Percentiles rank a stretch among this genome's conserved stretches.
These are phyloP conservation scores for Bombus haemorrhoidalis DNA, from an alignment of 1,140 invertebrate genomes.

Conservation along the genomic window DNA sequence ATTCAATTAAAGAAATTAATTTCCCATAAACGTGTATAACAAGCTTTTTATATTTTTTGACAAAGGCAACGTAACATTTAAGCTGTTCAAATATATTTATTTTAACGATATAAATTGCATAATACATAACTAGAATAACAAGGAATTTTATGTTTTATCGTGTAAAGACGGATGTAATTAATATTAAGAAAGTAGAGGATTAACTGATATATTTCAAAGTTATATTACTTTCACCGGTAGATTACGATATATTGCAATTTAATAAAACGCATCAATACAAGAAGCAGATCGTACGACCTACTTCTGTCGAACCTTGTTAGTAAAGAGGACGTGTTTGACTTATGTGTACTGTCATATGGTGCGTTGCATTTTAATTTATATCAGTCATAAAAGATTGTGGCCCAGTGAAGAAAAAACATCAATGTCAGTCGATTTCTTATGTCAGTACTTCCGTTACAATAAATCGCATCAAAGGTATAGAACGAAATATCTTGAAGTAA, in stretches of 20 bases:
- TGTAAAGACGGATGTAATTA: not conserved
- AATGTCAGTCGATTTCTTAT: not conserved
- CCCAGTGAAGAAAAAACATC: not conserved
- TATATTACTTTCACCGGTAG: not conserved
- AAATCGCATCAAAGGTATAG: not conserved
- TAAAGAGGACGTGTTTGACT: slow-evolving; percentile 35
- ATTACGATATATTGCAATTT: not conserved
- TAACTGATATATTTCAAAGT: not conserved
- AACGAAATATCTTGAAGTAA: not conserved
- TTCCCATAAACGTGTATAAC: too few species aligned
- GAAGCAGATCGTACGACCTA: slow-evolving; percentile 22
- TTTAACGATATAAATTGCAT: too few species aligned
- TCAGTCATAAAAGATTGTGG: not conserved
- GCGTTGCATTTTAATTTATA: slow-evolving; percentile 27
- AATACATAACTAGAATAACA: too few species aligned
- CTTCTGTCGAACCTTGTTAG: slow-evolving; percentile 39
- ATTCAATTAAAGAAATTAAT: too few species aligned
- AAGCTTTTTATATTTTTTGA: too few species aligned
- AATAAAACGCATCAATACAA: slow-evolving; percentile 21
- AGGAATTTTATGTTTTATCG: too few species aligned
- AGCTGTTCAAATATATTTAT: too few species aligned
- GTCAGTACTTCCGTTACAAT: not conserved
- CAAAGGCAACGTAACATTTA: too few species aligned
- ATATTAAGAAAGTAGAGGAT: not conserved
- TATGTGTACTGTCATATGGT: not conserved